A percentile compares a stretch with the other conserved stretches of the same genome.
Conservation (phyloP, 2,797 vertebrate genomes). For the Antrozous pallidus region DNA sequence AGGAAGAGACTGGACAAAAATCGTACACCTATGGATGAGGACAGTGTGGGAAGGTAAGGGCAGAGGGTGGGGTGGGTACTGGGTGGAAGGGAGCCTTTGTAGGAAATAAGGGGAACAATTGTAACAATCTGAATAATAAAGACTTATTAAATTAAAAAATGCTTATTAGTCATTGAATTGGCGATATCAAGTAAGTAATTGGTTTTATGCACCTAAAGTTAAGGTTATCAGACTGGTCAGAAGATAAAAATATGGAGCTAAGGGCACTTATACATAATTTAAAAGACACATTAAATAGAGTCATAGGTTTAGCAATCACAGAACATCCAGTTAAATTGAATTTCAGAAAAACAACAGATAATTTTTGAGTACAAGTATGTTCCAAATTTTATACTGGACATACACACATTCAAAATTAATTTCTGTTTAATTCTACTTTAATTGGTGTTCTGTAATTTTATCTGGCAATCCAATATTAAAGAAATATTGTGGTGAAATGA, state of each 20-base stretch:
- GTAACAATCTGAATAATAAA: too few relatives aligned
- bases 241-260: not conserved
- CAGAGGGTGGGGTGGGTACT: too few relatives aligned
- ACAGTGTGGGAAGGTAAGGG: too few relatives aligned
- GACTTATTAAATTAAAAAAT: too few relatives aligned
- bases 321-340: not conserved
- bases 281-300: not conserved
- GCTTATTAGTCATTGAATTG: not conserved
- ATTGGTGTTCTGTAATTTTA: not conserved
- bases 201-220: not conserved
- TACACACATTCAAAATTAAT: not conserved
- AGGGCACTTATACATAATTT: constrained; percentile 1
- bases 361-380: not conserved
- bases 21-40: too few relatives aligned
- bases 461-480: not conserved
- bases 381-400: not conserved
- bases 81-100: too few relatives aligned
- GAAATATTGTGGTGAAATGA: not conserved
- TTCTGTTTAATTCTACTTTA: not conserved
- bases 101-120: too few relatives aligned
- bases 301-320: constrained; percentile 1
- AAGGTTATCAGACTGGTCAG: not conserved
- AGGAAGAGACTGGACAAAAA: too few relatives aligned
- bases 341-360: constrained; percentile 12
- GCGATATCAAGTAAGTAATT: not conserved